Base-by-base conservation (phyloP, 92 coral and sea anemone species). In the Micromussa lordhowensis region DNA sequence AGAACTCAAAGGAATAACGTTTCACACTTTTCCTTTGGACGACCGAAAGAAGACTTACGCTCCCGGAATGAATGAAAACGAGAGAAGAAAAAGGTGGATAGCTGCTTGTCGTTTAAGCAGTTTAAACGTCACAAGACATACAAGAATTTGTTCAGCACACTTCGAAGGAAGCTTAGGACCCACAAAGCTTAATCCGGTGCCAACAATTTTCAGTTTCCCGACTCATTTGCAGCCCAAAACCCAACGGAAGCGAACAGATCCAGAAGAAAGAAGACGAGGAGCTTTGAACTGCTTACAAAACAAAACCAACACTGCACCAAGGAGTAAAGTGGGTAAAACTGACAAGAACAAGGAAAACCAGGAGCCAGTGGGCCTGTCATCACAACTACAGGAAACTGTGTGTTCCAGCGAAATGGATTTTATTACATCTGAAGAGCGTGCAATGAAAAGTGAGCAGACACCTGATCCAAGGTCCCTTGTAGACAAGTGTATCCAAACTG, bases 111-210 rank as follows among this genome's bases (percentile, higher is more conserved):
- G 54, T n/a, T 54, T 88, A 18, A 40, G 49, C 64, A 82, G 87
- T 61, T 19, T 89, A 51, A 89, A 76, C 49, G 88, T 83, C 44
- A 77, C 87, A 28, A 83, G 84, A 13, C 69, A 83, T 34, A 83
- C 88, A 7, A 68, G 85, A 61, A 83, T 89, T 7, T 89, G 88
- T 28, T 83, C 84, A 18, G 69, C 28, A 22, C 92, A 89, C 49
- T 77, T 83, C 5, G 80, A 89, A 77, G 80, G 92, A 22, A 80
- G 75, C 6, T 55, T 88, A 32, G 86, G 86, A 26, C 91, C 78
- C 10, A 61, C 88, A 2, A 88, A 80, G 38, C 55, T 55, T 17
- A 80, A 88, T 71, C 91, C 86, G 0, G 29, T 73, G 26, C 86
- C 86, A 2, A 73, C 91, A 40, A 22, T 81, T n/a, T 88, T 81